Evolutionary conservation across 2,888 invertebrate species (phyloP), one percentile per base, ranked within the genome.

Genomic region (Himalopsyche tibetana): DNA sequence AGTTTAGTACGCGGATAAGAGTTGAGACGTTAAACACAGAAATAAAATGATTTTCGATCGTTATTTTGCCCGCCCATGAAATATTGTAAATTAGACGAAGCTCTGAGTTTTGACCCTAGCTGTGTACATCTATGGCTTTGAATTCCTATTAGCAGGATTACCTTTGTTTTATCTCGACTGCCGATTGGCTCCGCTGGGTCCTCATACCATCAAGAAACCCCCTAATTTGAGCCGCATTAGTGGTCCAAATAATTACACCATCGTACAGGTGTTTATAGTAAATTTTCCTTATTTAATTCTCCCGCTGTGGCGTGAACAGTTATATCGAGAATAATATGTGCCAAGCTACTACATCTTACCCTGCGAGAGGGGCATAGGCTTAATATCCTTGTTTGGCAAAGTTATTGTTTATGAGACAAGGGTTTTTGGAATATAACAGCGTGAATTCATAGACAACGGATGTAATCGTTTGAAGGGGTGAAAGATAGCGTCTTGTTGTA

Each of bases 231-330:
- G 69, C 42, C 80, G 45, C 86, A 79, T 28, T 83, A 86, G 63
- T 85, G 83, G 45, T 79, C 40, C 69, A 55, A 85, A 83, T 85
- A 79, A 85, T 81, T 51, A 45, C 28, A 55, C 51, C 55, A 74
- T 42, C 28, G 15, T 36, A 74, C 38, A 38, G 82, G 51, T 83
- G 83, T 85, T 79, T 82, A 79, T 83, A 83, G 83, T 82, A 55
- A 83, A 85, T 85, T 85, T 85, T 85, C 83, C 55, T 74, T 42
- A 55, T 74, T 85, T 83, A 42, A 85, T 85, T 83, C 80, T 12
- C 36, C 12, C 38, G 80, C 80, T 80, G 80, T n/a, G 40, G 80
- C 63, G 19, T 19, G n/a, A 63, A 63, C 63, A 63, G 19, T 63
- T 63, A 63, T 63, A 19, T 63, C 28, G 63, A 28, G 63, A 63